Percentiles rank a stretch among this genome's conserved stretches.
Conservation (phyloP, 2,113 vertebrate species). For the Solea solea region DNA sequence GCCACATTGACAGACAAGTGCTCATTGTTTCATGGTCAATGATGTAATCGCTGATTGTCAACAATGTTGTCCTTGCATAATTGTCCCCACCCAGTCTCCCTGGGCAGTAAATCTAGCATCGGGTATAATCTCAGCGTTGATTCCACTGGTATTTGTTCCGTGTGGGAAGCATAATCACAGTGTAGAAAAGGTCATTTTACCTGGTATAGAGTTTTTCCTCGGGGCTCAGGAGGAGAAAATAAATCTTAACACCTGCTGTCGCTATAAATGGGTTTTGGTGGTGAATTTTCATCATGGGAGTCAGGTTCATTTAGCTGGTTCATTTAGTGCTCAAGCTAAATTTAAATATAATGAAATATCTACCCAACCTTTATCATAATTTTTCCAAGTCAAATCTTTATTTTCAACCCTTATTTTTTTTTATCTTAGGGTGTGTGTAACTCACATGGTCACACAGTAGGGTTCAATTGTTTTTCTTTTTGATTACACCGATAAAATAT, state of each 20-base stretch:
- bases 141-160: neutral
- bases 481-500: too few relatives aligned
- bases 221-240: conserved; percentile 34
- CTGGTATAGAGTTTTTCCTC: conserved; percentile 45
- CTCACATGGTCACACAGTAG: neutral
- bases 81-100: conserved; percentile 19
- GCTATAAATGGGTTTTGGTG: conserved; percentile 43
- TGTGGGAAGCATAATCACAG: conserved; percentile 26
- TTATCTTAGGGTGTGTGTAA: neutral
- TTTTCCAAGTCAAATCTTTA: conserved; percentile 25
- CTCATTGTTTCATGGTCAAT: conserved; percentile 25
- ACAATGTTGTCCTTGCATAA: conserved; percentile 24
- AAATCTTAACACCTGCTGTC: conserved; percentile 41
- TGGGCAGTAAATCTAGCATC: conserved; percentile 27
- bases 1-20: conserved; percentile 37
- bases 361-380: conserved; percentile 20
- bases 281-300: conserved; percentile 37
- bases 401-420: conserved; percentile 2
- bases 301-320: conserved; percentile 43
- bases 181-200: conserved; percentile 34
- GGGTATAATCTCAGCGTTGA: conserved; percentile 10
- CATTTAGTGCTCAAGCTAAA: conserved; percentile 37
- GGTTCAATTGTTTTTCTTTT: too few relatives aligned
- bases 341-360: conserved; percentile 29
- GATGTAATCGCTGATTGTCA: conserved; percentile 43